Evolutionary conservation across 1,140 invertebrate genomes (phyloP).

Genomic region (Pristionchus pacificus): DNA sequence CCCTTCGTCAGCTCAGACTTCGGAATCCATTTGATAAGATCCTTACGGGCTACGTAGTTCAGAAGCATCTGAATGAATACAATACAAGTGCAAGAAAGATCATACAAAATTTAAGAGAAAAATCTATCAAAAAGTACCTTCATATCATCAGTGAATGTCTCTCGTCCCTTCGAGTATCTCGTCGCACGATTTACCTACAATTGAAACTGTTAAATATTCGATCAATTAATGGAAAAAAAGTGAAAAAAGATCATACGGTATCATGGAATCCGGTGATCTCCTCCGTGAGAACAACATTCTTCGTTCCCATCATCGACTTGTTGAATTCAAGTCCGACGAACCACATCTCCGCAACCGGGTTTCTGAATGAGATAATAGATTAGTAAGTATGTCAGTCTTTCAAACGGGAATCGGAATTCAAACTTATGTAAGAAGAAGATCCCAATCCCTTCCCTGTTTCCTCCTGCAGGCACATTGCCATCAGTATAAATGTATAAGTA

Average conservation of each 20-base stretch:
- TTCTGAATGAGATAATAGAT: conserved; percentile 45
- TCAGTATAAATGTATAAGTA: conserved; percentile 18
- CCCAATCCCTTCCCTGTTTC: not conserved
- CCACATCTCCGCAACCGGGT: conserved; percentile 74
- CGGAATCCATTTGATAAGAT: not conserved
- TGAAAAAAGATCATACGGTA: no score
- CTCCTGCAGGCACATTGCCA: conserved; percentile 6
- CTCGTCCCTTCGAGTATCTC: not conserved
- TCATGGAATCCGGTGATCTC: conserved; percentile 66
- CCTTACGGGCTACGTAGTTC: conserved; percentile 13
- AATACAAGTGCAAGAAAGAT: not conserved
- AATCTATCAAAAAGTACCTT: conserved; percentile 3
- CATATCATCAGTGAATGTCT: conserved; percentile 18
- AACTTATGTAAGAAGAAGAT: no score
- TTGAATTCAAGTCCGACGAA: conserved; percentile 90
- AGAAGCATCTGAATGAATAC: conserved; percentile 12
- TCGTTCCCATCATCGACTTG: conserved; percentile 70
- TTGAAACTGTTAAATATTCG: no score
- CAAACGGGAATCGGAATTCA: no score
- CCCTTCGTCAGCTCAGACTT: conserved; percentile 5
- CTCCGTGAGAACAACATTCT: conserved; percentile 86
- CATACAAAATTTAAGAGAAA: not conserved
- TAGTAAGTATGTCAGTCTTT: no score
- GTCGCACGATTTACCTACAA: conserved; percentile 9
- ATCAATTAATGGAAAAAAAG: no score